Evolutionary conservation across 2,113 vertebrate genomes (phyloP), one percentile per base, ranked within the genome.

Genomic region (Oreotrochilus melanogaster): DNA sequence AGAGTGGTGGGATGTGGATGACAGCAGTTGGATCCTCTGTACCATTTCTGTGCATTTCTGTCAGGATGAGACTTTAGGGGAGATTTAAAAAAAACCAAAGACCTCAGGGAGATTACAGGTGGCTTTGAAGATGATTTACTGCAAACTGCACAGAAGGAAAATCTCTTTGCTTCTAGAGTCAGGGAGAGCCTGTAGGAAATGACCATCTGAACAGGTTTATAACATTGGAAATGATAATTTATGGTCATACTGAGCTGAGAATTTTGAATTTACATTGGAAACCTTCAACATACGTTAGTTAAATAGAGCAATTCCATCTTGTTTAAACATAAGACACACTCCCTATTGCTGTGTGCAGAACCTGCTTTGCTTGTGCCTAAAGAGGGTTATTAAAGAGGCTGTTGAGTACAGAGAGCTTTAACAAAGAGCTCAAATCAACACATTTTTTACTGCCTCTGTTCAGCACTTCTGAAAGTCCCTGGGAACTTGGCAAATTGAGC

Each of bases 401-500:
- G 82, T 84, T 76, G 86, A 94, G 90, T 79, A 85, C 45, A 73
- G 88, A 86, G 88, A 83, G 95, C 92, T 93, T 74, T 61, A 93
- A 93, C 96, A 93, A 90, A 93, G 86, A 92, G 86, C 86, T 86
- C 75, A 28, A 57, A 83, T 90, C 95, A 96, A 92, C 95, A 93
- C 91, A 86, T 96, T 96, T 88, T 91, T 93, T 97, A 92, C 82
- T 86, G 92, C 88, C 69, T 96, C 90, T 82, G 50, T 64, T 75
- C 86, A 85, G 93, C 57, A 33, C 69, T 78, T 88, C 92, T 78
- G 67, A 79, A 93, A 84, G 94, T 95, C 95, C 94, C 71, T 3
- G 2, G 88, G 90, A 96, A 88, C 92, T 78, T 80, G 83, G 95
- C 92, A 95, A 95, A 96, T 95, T 92, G 95, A 97, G 93, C 96